These are phyloP conservation scores for Toxostoma redivivum DNA, from an alignment of 2,113 vertebrate species.

Conservation along the genomic window DNA sequence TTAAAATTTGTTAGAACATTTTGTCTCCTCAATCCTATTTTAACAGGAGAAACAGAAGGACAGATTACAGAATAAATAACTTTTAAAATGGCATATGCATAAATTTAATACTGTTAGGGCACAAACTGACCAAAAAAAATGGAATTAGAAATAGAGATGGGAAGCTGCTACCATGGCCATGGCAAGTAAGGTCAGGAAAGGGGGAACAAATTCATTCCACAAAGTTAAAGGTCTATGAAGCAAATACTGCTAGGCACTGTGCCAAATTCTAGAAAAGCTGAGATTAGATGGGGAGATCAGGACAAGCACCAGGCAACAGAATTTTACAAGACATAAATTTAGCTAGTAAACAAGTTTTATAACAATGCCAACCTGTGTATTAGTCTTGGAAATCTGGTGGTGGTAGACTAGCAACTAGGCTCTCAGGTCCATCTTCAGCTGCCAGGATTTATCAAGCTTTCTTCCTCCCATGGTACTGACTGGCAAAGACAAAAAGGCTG, in stretches of 20 bases:
- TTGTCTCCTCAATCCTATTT: neutral
- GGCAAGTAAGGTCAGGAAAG: neutral
- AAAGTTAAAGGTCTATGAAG: neutral
- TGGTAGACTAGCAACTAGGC: neutral
- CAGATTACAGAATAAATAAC: constrained; percentile 10
- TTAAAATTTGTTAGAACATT: neutral
- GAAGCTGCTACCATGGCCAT: neutral
- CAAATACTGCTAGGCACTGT: neutral
- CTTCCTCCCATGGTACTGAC: neutral
- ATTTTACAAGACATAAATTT: neutral
- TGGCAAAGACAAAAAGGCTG: neutral
- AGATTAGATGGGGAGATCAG: neutral
- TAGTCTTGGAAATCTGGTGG: neutral
- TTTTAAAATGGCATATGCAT: neutral
- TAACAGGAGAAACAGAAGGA: neutral
- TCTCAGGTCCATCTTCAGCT: neutral
- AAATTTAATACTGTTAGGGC: neutral
- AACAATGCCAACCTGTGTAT: neutral
- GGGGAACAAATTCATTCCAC: neutral
- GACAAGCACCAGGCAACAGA: neutral
- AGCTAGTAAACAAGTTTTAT: neutral
- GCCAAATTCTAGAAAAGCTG: neutral
- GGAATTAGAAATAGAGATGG: neutral
- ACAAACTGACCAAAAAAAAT: neutral
- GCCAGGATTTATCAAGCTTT: neutral